phyloP scores from a whole-genome alignment of 2,113 vertebrate species.

The Entomyzon cyanotis region DNA sequence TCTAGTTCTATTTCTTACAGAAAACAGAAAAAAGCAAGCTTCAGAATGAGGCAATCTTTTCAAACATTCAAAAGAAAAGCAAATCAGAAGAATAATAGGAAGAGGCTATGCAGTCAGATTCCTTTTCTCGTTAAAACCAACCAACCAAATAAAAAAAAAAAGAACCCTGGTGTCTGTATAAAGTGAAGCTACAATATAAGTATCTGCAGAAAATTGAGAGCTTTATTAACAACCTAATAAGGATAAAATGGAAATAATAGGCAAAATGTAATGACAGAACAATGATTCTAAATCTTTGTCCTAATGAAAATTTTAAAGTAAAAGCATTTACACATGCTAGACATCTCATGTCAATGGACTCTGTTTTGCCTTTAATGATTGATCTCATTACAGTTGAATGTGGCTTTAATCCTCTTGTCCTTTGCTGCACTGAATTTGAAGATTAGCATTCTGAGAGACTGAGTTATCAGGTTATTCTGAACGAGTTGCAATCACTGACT shows the following conservation, averaged over 20 bases:
- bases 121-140: conserved; percentile 20
- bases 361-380: conserved; percentile 43
- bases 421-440: conserved; percentile 62
- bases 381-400: conserved; percentile 61
- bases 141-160: not conserved
- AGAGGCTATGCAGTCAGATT: not conserved
- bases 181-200: conserved; percentile 1
- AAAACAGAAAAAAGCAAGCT: not conserved
- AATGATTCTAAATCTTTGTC: conserved; percentile 40
- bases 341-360: conserved; percentile 33
- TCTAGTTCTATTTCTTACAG: not conserved
- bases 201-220: conserved; percentile 23
- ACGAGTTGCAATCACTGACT: conserved; percentile 66
- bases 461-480: conserved; percentile 70
- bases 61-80: conserved; percentile 25
- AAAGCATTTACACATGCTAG: conserved; percentile 24
- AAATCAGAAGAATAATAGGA: conserved; percentile 31
- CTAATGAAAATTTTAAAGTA: conserved; percentile 53
- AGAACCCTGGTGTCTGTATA: not conserved
- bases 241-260: conserved; percentile 43
- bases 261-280: conserved; percentile 18
- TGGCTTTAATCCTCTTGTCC: conserved; percentile 61
- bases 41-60: conserved; percentile 21
- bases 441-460: conserved; percentile 68
- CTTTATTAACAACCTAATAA: conserved; percentile 46